phyloP scores from a whole-genome alignment of 2,888 invertebrate genomes.

The Ectemnius lituratus region DNA sequence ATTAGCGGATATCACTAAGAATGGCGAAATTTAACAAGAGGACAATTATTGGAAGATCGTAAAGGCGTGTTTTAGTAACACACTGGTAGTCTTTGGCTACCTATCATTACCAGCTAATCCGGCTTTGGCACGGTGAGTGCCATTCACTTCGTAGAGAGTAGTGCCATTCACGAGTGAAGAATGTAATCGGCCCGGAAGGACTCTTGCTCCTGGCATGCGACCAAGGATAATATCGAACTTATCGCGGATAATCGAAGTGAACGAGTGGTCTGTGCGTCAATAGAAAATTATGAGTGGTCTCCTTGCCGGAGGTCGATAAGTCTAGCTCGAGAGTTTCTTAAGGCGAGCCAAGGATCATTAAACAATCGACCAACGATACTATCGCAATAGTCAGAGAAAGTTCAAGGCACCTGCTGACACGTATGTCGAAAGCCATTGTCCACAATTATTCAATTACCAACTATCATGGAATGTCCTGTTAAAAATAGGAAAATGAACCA shows the following conservation, averaged over 20 bases:
- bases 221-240: constrained; percentile 46
- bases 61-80: not conserved
- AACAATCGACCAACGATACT: not conserved
- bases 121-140: not conserved
- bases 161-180: constrained; percentile 15
- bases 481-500: too few relatives aligned
- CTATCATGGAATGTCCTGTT: not conserved
- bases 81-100: not conserved
- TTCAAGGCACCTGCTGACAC: not conserved
- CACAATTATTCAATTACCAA: not conserved
- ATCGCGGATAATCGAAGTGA: constrained; percentile 31
- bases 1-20: not conserved
- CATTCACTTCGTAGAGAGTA: constrained; percentile 5
- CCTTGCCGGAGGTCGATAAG: not conserved
- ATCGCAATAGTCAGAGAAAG: not conserved
- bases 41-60: not conserved
- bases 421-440: constrained; percentile 3
- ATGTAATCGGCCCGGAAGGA: constrained; percentile 30
- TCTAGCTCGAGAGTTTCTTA: not conserved
- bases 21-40: not conserved
- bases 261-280: constrained; percentile 10
- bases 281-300: constrained; percentile 4
- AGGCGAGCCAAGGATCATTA: not conserved
- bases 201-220: constrained; percentile 40
- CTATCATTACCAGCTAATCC: constrained; percentile 2